Evolutionary conservation across 1,140 invertebrate genomes (phyloP).

Genomic region (Musca vetustissima): DNA sequence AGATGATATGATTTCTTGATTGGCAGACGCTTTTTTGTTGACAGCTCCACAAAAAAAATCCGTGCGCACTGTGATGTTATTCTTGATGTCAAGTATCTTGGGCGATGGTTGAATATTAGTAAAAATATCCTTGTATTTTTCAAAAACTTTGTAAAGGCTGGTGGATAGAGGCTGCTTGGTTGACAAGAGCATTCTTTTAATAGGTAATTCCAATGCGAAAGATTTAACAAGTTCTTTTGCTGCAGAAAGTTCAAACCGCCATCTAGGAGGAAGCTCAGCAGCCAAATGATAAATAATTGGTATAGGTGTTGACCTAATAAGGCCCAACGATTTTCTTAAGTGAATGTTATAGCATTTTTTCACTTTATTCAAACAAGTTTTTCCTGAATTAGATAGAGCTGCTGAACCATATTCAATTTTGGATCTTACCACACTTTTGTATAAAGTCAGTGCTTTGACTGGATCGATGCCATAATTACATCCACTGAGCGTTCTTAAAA

Average conservation of each 20-base stretch:
- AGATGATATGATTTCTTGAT: background rate
- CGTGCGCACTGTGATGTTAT: background rate
- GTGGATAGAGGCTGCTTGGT: background rate
- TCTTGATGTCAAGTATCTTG: background rate
- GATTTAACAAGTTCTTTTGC: conserved; percentile 18
- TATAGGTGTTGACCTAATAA: background rate
- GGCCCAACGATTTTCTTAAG: no score
- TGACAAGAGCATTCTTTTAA: background rate
- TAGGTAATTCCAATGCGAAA: background rate
- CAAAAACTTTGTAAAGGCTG: background rate
- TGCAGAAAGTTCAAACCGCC: background rate
- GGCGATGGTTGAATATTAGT: background rate
- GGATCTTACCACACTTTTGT: no score
- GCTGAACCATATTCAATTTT: no score
- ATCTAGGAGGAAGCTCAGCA: conserved; percentile 2
- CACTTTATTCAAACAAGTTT: no score
- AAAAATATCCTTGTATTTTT: conserved; percentile 3
- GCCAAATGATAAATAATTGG: conserved; percentile 6
- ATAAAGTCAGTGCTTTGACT: no score
- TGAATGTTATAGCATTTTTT: no score
- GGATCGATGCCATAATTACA: no score
- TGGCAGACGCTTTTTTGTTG: background rate
- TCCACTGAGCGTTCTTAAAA: no score
- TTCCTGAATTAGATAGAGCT: no score
- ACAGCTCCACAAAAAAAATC: background rate